Conservation (phyloP, 2,888 invertebrate genomes). For the Octodonta nipae region DNA sequence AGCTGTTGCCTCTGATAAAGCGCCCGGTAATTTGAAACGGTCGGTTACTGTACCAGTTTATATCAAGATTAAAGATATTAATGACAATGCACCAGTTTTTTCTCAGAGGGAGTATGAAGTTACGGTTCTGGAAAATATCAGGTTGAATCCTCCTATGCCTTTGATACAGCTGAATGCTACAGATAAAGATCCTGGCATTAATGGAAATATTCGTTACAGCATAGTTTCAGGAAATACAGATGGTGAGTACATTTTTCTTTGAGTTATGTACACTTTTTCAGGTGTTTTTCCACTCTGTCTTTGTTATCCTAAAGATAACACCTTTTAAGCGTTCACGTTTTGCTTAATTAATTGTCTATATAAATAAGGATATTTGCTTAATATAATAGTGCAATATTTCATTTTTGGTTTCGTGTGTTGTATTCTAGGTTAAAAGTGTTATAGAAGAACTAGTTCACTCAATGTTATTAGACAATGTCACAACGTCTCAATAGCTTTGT, state of each 20-base stretch:
- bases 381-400: no score
- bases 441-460: no score
- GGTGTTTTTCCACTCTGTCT: no score
- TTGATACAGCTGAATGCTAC: slow-evolving; percentile 69
- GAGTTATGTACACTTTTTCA: no score
- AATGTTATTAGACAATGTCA: no score
- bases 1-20: slow-evolving; percentile 70
- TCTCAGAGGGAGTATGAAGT: slow-evolving; percentile 62
- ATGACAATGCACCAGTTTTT: slow-evolving; percentile 79
- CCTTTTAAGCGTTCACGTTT: no score
- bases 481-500: no score
- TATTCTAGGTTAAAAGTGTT: no score
- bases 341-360: no score
- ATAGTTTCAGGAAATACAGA: slow-evolving; percentile 56
- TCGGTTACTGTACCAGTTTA: slow-evolving; percentile 65
- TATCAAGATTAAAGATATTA: slow-evolving; percentile 68
- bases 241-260: slow-evolving; percentile 33
- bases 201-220: slow-evolving; percentile 62
- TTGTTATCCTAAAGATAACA: no score
- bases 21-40: slow-evolving; percentile 53
- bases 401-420: no score
- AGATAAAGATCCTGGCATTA: slow-evolving; percentile 66
- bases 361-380: no score
- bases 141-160: slow-evolving; percentile 66
- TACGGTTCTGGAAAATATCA: slow-evolving; percentile 71